phyloP scores from a whole-genome alignment of 2,797 vertebrate genomes.

The Diceros bicornis region DNA sequence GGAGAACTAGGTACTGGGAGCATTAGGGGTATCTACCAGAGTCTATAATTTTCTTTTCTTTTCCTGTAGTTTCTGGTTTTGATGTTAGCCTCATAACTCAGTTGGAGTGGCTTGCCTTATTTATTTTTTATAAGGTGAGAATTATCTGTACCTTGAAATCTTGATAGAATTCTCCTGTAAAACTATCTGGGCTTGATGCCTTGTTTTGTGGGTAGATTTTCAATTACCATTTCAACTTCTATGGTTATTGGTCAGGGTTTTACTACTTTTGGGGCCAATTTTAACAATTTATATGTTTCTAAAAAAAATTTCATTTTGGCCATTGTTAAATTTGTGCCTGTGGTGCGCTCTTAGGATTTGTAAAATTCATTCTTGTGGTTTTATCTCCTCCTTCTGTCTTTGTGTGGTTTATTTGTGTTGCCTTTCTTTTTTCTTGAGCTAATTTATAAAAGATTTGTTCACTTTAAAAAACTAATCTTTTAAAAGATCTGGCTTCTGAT shows the following conservation, averaged over 20 bases:
- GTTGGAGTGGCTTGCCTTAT: neutral
- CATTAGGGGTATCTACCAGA: no score
- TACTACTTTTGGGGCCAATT: neutral
- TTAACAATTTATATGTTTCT: neutral
- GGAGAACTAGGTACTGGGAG: neutral
- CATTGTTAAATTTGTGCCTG: constrained; percentile 24
- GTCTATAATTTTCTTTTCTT: neutral
- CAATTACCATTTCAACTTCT: neutral
- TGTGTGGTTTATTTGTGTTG: neutral
- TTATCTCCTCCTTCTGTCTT: neutral
- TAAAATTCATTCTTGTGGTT: neutral
- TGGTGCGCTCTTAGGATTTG: neutral
- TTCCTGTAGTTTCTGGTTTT: neutral
- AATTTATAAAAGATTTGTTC: neutral
- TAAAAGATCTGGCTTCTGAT: neutral
- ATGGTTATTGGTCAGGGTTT: neutral
- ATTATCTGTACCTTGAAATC: neutral
- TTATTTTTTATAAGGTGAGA: neutral
- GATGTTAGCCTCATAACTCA: neutral
- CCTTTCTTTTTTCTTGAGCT: neutral
- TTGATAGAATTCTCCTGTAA: neutral
- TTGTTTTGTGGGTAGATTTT: constrained; percentile 1
- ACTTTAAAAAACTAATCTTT: neutral
- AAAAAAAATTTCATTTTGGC: neutral
- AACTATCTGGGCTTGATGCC: neutral